Conservation (phyloP, 2,113 vertebrate species). For the Gulo gulo region DNA sequence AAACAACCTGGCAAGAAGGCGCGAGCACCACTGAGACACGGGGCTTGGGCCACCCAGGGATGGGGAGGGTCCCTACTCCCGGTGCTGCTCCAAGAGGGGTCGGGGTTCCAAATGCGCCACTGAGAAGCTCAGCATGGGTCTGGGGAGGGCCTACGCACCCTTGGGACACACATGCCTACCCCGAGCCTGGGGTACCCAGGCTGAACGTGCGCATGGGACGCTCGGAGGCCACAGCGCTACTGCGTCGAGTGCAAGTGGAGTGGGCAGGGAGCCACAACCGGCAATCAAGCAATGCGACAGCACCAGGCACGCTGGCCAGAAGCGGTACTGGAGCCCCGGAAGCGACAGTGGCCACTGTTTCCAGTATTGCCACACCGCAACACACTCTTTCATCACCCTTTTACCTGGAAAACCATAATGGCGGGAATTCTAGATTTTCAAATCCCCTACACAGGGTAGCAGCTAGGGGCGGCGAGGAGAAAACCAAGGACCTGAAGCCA, state of each 20-base stretch:
- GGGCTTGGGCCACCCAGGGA: not conserved
- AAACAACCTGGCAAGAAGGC: conserved; percentile 86
- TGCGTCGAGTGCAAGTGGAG: fast-evolving
- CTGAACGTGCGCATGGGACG: fast-evolving
- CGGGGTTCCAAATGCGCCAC: not conserved
- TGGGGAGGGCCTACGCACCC: not conserved
- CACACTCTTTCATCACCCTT: fast-evolving
- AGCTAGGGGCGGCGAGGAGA: too few species aligned
- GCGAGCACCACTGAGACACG: not conserved
- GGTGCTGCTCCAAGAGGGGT: too few species aligned
- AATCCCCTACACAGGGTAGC: fast-evolving
- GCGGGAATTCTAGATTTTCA: not conserved
- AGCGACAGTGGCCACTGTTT: not conserved
- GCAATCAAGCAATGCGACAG: not conserved
- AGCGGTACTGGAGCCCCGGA: not conserved
- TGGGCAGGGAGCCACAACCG: not conserved
- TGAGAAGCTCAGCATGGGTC: not conserved
- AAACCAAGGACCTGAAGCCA: not conserved
- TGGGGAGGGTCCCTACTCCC: not conserved
- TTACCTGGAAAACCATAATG: not conserved
- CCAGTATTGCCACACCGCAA: not conserved
- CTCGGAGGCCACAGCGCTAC: not conserved
- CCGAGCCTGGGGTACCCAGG: fast-evolving
- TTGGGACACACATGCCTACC: fast-evolving
- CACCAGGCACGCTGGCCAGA: not conserved